Evolutionary conservation across 2,113 vertebrate genomes (phyloP).

Genomic region (Phaetusa simplex): DNA sequence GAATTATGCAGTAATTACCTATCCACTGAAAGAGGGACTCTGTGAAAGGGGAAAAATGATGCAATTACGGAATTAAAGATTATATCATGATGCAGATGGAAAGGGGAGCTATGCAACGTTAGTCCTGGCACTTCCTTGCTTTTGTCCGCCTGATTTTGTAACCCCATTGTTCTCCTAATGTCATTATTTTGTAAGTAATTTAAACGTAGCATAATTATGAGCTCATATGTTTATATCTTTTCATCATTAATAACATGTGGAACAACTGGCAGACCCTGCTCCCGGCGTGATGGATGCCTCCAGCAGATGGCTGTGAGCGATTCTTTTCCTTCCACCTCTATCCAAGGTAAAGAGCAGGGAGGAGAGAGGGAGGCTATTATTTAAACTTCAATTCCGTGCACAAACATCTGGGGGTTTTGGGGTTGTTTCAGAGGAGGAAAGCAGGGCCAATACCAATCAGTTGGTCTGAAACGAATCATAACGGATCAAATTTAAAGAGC

Average conservation of each 20-base stretch:
- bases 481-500: background rate
- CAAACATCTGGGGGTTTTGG: background rate
- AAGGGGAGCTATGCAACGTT: background rate
- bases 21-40: background rate
- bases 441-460: background rate
- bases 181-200: constrained; percentile 42
- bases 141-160: background rate
- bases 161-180: constrained; percentile 20
- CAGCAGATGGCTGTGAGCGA: background rate
- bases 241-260: background rate
- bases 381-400: background rate
- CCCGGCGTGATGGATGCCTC: background rate
- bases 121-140: background rate
- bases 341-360: background rate
- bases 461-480: background rate
- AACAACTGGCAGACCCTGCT: background rate
- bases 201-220: constrained; percentile 16
- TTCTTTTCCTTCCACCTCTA: background rate
- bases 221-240: constrained; percentile 32
- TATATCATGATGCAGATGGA: constrained; percentile 42
- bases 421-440: background rate
- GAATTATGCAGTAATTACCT: constrained; percentile 20
- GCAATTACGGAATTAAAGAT: constrained; percentile 46
- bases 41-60: constrained; percentile 28
- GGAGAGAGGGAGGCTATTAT: background rate